A percentile compares a stretch with the other conserved stretches of the same genome.
These are phyloP conservation scores for Chesias legatella DNA, from an alignment of 2,888 invertebrate species.

Conservation along the genomic window DNA sequence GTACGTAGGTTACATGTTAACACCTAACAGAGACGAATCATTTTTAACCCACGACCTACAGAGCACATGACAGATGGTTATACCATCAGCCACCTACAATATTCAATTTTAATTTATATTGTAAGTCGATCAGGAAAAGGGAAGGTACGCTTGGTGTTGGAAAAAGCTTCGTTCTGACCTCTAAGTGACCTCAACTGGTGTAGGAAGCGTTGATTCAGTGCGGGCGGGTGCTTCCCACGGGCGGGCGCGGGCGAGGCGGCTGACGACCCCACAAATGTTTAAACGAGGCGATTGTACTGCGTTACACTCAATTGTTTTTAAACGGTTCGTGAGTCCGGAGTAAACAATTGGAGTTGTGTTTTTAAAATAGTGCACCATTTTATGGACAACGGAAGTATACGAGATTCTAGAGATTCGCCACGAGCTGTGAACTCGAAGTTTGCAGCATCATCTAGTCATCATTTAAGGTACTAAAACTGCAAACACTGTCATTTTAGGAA, in stretches of 20 bases:
- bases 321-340: neutral
- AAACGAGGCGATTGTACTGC: constrained; percentile 9
- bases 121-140: too few relatives aligned
- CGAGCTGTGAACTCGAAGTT: too few relatives aligned
- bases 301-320: constrained; percentile 16
- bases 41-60: too few relatives aligned
- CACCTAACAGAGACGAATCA: too few relatives aligned
- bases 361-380: constrained; percentile 4
- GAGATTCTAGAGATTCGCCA: neutral
- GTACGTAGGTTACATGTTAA: too few relatives aligned
- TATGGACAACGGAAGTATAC: constrained; percentile 5
- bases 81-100: too few relatives aligned
- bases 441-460: too few relatives aligned
- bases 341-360: neutral
- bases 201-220: constrained; percentile 4
- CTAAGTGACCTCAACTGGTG: neutral
- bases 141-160: neutral
- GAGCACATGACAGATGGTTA: too few relatives aligned
- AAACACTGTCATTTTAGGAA: too few relatives aligned
- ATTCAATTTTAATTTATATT: too few relatives aligned
- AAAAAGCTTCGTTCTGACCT: neutral
- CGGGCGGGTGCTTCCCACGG: constrained; percentile 12
- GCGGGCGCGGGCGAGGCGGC: constrained; percentile 2
- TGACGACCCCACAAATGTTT: constrained; percentile 8
- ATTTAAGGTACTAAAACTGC: too few relatives aligned